Percentiles rank a stretch among this genome's conserved stretches.
These are phyloP conservation scores for Ethmia dodecea DNA, from an alignment of 2,888 invertebrate genomes.

Conservation along the genomic window DNA sequence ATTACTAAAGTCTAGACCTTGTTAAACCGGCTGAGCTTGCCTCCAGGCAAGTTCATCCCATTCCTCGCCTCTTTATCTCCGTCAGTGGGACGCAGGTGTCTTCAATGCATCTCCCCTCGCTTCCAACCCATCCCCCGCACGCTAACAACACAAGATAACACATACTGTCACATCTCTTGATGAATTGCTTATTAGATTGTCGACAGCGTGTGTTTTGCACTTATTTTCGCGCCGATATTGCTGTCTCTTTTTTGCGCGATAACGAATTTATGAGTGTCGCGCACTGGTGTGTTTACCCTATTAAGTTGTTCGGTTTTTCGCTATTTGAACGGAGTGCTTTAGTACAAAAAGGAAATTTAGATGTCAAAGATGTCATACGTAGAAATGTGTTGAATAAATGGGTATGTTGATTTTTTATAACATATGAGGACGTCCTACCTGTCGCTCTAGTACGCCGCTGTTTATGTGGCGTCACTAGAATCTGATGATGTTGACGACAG, in stretches of 20 bases:
- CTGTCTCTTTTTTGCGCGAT: conserved; percentile 33
- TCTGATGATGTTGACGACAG: too few relatives aligned
- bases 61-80: conserved; percentile 41
- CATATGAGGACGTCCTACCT: too few relatives aligned
- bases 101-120: conserved; percentile 27
- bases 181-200: conserved; percentile 71
- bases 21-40: conserved; percentile 52
- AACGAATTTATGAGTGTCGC: conserved; percentile 30
- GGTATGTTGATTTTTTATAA: too few relatives aligned
- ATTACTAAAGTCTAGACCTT: conserved; percentile 56
- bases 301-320: conserved; percentile 32
- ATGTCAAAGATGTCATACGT: too few relatives aligned
- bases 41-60: conserved; percentile 54
- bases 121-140: conserved; percentile 18
- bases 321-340: conserved; percentile 7
- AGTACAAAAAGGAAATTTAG: not conserved
- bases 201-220: conserved; percentile 44
- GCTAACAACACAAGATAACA: conserved; percentile 45
- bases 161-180: conserved; percentile 64
- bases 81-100: conserved; percentile 57
- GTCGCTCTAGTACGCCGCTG: too few relatives aligned
- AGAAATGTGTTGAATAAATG: too few relatives aligned
- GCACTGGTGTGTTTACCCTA: conserved; percentile 37
- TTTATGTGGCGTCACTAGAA: too few relatives aligned
- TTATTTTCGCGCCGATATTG: conserved; percentile 48